phyloP scores from a whole-genome alignment of 1,140 invertebrate genomes.

The Anadara kagoshimensis region DNA sequence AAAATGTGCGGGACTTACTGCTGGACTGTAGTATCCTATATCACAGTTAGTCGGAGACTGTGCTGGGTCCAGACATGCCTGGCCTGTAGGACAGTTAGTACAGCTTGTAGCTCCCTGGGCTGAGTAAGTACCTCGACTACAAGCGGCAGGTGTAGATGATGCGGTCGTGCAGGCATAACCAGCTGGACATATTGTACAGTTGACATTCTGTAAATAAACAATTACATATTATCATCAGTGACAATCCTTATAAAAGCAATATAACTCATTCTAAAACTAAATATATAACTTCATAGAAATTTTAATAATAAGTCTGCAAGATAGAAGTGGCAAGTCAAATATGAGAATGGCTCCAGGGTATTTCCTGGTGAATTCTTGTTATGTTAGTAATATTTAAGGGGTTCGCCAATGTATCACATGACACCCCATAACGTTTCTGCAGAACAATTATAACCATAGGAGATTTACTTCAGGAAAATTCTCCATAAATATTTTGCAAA shows the following conservation, averaged over 20 bases:
- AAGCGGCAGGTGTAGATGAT: constrained; percentile 46
- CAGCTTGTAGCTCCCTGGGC: constrained; percentile 47
- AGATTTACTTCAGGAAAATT: too few species aligned
- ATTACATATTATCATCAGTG: background rate
- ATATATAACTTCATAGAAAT: background rate
- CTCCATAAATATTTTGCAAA: too few species aligned
- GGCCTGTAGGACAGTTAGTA: constrained; percentile 55
- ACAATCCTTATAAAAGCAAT: background rate
- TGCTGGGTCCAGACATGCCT: constrained; percentile 58
- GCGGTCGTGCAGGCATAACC: constrained; percentile 60
- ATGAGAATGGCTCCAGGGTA: too few species aligned
- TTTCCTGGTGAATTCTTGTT: too few species aligned
- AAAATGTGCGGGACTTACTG: constrained; percentile 38
- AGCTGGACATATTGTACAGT: constrained; percentile 65
- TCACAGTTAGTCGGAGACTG: constrained; percentile 54
- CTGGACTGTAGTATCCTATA: constrained; percentile 63
- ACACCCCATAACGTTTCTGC: too few species aligned
- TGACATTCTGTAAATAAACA: constrained; percentile 47
- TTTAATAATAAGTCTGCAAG: too few species aligned
- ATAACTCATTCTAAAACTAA: background rate
- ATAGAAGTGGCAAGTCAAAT: background rate
- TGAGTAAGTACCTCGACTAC: constrained; percentile 60
- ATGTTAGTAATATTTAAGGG: too few species aligned
- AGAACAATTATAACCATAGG: too few species aligned
- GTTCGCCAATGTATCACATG: too few species aligned